Conservation (phyloP, 2,113 vertebrate species). For the Origma solitaria region DNA sequence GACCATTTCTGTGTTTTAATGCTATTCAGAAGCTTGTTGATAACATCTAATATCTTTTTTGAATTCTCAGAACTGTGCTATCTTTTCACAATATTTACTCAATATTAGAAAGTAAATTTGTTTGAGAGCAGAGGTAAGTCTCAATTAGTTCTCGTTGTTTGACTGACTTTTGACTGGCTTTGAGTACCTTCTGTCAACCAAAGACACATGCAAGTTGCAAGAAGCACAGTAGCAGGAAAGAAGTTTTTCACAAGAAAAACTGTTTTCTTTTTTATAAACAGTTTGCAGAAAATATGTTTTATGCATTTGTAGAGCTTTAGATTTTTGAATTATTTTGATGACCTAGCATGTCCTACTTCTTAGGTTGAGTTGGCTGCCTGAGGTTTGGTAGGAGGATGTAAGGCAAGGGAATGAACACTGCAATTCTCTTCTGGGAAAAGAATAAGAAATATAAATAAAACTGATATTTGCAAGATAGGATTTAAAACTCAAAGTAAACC, state of each 20-base stretch:
- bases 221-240: neutral
- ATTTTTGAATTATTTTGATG: neutral
- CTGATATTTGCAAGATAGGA: neutral
- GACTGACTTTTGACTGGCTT: neutral
- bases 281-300: neutral
- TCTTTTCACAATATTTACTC: neutral
- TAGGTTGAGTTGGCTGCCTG: neutral
- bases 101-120: neutral
- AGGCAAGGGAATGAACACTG: neutral
- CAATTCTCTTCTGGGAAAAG: neutral
- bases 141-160: neutral
- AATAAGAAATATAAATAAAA: neutral
- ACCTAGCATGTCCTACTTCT: neutral
- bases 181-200: neutral
- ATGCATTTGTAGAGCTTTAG: neutral
- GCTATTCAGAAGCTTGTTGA: neutral
- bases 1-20: neutral
- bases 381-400: neutral
- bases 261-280: neutral
- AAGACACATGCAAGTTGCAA: neutral
- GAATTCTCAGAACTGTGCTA: neutral
- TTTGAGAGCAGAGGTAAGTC: neutral
- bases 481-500: neutral
- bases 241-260: neutral
- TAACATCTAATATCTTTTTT: neutral